Evolutionary conservation across 2,113 vertebrate species (phyloP), one percentile per base, ranked within the genome.

Genomic region (Picathartes gymnocephalus): DNA sequence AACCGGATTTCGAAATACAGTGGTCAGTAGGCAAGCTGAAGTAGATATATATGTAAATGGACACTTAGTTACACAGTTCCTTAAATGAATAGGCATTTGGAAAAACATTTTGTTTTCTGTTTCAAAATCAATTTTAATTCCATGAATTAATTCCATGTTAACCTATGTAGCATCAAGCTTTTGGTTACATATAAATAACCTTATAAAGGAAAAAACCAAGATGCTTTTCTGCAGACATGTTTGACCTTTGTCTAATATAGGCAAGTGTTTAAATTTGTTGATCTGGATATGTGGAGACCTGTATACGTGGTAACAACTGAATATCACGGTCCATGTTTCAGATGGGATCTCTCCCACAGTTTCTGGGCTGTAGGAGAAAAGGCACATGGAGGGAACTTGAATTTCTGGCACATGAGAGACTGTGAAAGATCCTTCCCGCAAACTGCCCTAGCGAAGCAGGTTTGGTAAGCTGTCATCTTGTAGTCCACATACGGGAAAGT

Each of bases 261-360:
- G 4, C 47, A 68, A 62, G 11, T 35, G 37, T 77, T 92, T 66
- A 47, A 45, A 73, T n/a, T 58, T 50, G 16, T 51, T 40, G 44
- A 47, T 35, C 42, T 12, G 20, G 15, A 9, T 50, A 25, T 20
- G 19, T 19, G 18, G 47, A 78, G 14, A 19, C 20, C 33, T 50
- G n/a, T 11, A 17, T 6, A 10, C 30, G 65, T 70, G 31, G 54
- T 27, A 77, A 69, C 0, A 8, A 33, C 33, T 31, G 74, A 70
- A 50, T 65, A 40, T 19, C 8, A 18, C 0, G 0, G 15, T 15
- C 2, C 0, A 2, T 37, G 45, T 80, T 64, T 69, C 69, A 74
- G 42, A 7, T 7, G 42, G 60, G 68, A 50, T 56, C 23, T 50
- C 60, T 66, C 60, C 45, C 65, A 57, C 21, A 61, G 18, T 17